Conservation (phyloP, 2,888 invertebrate genomes). For the Dichetophora obliterata region DNA sequence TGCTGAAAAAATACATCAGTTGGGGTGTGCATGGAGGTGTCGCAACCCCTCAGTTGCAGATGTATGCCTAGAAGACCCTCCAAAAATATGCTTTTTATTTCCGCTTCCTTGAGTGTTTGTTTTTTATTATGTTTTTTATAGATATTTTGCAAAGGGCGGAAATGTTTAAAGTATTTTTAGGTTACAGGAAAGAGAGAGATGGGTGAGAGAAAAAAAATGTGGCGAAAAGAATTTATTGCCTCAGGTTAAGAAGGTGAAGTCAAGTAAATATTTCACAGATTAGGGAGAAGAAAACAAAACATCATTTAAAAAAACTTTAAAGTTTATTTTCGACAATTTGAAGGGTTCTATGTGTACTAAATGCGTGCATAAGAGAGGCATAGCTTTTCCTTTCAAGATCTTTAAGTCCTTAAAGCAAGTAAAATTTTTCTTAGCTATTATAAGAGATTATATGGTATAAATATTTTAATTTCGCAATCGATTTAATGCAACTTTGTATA, state of each 20-base stretch:
- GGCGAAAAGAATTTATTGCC: constrained; percentile 65
- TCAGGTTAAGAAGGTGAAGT: constrained; percentile 59
- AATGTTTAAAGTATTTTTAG: neutral
- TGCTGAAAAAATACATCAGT: neutral
- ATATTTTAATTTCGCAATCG: too few species aligned
- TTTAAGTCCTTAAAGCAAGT: too few species aligned
- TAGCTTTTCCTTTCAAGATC: too few species aligned
- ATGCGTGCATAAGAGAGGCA: too few species aligned
- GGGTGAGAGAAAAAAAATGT: constrained; percentile 53
- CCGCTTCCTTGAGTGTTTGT: constrained; percentile 32
- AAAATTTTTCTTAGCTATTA: too few species aligned
- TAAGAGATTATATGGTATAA: too few species aligned
- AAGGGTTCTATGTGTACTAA: too few species aligned
- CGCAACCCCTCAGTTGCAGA: neutral
- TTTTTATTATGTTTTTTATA: neutral
- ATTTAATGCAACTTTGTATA: too few species aligned
- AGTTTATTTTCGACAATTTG: too few species aligned
- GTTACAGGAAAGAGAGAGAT: neutral
- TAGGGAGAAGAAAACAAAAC: neutral
- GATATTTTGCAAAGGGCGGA: constrained; percentile 10
- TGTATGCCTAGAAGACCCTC: neutral
- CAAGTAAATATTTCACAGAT: constrained; percentile 47
- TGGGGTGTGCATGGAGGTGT: neutral
- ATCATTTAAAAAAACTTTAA: neutral
- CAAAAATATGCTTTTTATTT: constrained; percentile 43